phyloP scores from a whole-genome alignment of 2,113 vertebrate genomes.

The Forbesichthys papilliferus region DNA sequence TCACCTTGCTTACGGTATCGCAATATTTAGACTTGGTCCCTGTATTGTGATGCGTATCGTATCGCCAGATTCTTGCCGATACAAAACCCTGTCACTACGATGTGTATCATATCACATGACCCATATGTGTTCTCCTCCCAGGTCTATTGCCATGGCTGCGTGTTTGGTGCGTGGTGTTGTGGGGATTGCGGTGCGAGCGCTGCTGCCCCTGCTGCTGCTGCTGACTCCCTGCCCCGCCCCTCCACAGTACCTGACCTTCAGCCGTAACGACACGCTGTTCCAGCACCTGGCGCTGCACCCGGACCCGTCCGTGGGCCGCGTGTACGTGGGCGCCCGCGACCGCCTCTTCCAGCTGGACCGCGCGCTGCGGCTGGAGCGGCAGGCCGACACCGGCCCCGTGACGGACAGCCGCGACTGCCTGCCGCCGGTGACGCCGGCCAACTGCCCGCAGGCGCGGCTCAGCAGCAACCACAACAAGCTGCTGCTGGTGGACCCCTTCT shows the following conservation, averaged over 20 bases:
- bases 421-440: constrained; percentile 83
- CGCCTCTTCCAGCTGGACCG: constrained; percentile 91
- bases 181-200: constrained; percentile 38
- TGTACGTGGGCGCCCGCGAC: constrained; percentile 91
- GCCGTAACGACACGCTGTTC: constrained; percentile 80
- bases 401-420: constrained; percentile 92
- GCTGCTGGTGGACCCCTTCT: constrained; percentile 83
- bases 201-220: constrained; percentile 62
- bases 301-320: constrained; percentile 79
- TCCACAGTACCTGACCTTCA: constrained; percentile 75
- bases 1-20: too few relatives aligned
- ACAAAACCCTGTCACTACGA: too few relatives aligned
- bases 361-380: constrained; percentile 83
- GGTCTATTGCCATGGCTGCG: constrained; percentile 89
- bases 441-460: constrained; percentile 86
- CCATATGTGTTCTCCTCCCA: constrained; percentile 39
- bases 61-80: neutral
- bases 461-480: constrained; percentile 95
- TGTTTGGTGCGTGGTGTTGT: constrained; percentile 78
- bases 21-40: too few relatives aligned
- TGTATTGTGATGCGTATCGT: too few relatives aligned
- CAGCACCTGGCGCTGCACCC: constrained; percentile 90
- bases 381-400: constrained; percentile 84
- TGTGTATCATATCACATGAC: neutral
- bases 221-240: constrained; percentile 47